Conservation (phyloP, 2,888 invertebrate species). For the Unio delphinus region DNA sequence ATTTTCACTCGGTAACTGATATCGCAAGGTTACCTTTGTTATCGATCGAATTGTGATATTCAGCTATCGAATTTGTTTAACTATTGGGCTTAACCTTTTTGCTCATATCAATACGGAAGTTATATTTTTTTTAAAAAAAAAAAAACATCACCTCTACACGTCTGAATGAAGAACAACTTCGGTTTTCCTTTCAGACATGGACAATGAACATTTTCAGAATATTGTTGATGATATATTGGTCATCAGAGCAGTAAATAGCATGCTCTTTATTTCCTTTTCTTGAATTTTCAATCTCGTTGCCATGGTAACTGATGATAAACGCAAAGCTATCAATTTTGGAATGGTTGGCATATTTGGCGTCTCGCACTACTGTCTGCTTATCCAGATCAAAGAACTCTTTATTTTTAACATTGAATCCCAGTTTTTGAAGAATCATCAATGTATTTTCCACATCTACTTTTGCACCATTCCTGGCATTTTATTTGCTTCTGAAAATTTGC, state of each 20-base stretch:
- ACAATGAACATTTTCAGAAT: slow-evolving; percentile 14
- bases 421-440: slow-evolving; percentile 3
- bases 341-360: slow-evolving; percentile 5
- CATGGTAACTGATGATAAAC: slow-evolving; percentile 14
- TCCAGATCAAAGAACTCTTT: neutral
- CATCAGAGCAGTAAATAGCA: slow-evolving; percentile 9
- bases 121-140: too few relatives aligned
- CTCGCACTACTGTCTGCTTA: neutral
- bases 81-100: too few relatives aligned
- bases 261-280: slow-evolving; percentile 3
- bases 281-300: slow-evolving; percentile 2
- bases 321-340: slow-evolving; percentile 8
- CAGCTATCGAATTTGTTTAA: too few relatives aligned
- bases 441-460: slow-evolving; percentile 1
- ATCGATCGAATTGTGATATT: too few relatives aligned
- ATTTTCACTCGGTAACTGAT: too few relatives aligned
- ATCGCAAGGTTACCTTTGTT: too few relatives aligned
- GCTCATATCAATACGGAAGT: too few relatives aligned
- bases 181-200: slow-evolving; percentile 13
- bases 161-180: slow-evolving; percentile 14
- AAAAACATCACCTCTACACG: neutral
- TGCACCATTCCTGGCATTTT: slow-evolving; percentile 6
- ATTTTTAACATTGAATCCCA: slow-evolving; percentile 5
- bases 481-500: too few relatives aligned
- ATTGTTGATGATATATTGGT: slow-evolving; percentile 5